Evolutionary conservation across 2,888 invertebrate species (phyloP).

Genomic region (Drosophila siamana): DNA sequence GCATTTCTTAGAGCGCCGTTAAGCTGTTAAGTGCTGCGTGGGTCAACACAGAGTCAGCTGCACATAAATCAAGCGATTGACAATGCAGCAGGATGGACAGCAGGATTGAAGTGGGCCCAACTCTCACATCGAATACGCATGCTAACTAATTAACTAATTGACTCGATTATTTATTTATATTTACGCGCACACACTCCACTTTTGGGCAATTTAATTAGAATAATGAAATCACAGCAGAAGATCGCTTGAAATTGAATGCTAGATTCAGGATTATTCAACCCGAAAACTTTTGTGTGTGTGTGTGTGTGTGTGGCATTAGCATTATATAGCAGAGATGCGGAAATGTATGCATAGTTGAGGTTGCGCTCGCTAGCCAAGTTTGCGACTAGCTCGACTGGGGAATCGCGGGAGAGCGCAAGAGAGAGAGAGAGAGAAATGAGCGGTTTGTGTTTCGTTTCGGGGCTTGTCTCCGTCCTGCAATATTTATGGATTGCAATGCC

Average conservation of each 20-base stretch:
- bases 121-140: neutral
- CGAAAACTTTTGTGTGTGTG: constrained; percentile 23
- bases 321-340: constrained; percentile 22
- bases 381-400: constrained; percentile 1
- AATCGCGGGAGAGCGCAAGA: neutral
- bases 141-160: constrained; percentile 48
- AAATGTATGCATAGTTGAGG: constrained; percentile 52
- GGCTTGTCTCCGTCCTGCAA: constrained; percentile 30
- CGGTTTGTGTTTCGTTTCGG: neutral
- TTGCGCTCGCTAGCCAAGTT: constrained; percentile 8
- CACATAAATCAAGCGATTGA: constrained; percentile 18
- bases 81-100: no score
- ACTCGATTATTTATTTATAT: constrained; percentile 28
- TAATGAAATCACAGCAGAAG: constrained; percentile 26
- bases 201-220: constrained; percentile 12
- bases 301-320: constrained; percentile 38
- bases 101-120: no score
- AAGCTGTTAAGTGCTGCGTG: neutral
- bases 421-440: neutral
- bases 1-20: neutral
- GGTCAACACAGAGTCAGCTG: no score
- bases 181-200: neutral
- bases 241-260: no score
- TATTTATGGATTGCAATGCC: constrained; percentile 60
- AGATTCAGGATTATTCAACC: constrained; percentile 8